A percentile compares a stretch with the other conserved stretches of the same genome.
Conservation (phyloP, 2,888 invertebrate species). For the Linyphia triangularis region DNA sequence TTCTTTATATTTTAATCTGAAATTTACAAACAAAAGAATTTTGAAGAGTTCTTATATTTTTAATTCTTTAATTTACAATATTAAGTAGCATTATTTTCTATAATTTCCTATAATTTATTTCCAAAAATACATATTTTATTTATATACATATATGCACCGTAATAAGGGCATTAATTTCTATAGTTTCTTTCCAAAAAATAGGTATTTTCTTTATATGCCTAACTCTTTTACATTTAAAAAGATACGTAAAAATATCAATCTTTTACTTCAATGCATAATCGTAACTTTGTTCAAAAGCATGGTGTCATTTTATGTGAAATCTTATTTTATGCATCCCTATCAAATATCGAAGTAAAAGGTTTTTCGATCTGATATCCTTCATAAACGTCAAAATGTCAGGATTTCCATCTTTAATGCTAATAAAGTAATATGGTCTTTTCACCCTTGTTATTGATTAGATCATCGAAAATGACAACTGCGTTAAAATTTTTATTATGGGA, state of each 20-base stretch:
- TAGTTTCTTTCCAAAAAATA: no score
- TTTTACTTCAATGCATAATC: background rate
- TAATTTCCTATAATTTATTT: no score
- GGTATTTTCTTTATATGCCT: no score
- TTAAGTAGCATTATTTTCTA: no score
- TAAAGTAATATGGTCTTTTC: background rate
- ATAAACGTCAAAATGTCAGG: conserved; percentile 2
- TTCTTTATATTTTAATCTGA: no score
- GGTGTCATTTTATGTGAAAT: background rate
- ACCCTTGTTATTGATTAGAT: conserved; percentile 31
- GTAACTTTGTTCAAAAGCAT: background rate
- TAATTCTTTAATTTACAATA: no score
- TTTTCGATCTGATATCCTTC: background rate
- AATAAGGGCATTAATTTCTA: no score
- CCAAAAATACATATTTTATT: no score
- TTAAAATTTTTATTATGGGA: conserved; percentile 44
- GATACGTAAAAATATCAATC: background rate
- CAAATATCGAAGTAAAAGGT: background rate
- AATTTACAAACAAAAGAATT: no score
- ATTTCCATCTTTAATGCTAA: conserved; percentile 8
- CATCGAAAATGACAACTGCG: conserved; percentile 49
- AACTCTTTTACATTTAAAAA: background rate
- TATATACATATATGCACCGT: no score
- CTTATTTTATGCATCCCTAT: background rate
- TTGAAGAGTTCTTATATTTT: no score